These are phyloP conservation scores for Apodemia hepburni DNA, from an alignment of 2,888 invertebrate genomes.

Conservation along the genomic window DNA sequence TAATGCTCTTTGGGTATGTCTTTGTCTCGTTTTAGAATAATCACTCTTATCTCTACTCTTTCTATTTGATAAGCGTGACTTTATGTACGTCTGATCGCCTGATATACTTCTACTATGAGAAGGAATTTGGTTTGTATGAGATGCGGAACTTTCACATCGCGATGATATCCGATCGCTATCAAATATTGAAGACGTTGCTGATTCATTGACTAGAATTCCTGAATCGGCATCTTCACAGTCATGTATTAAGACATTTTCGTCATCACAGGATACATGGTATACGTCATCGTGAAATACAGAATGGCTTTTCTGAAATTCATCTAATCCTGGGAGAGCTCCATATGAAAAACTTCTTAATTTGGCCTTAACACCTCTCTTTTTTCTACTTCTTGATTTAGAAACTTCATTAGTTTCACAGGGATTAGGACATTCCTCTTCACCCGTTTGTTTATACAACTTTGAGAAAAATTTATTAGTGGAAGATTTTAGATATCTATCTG, in stretches of 20 bases:
- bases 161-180: constrained; percentile 77
- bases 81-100: constrained; percentile 67
- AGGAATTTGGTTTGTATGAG: constrained; percentile 58
- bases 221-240: constrained; percentile 87
- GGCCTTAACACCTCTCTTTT: constrained; percentile 68
- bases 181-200: constrained; percentile 83
- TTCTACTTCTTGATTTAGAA: constrained; percentile 59
- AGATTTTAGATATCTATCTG: constrained; percentile 85
- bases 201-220: constrained; percentile 87
- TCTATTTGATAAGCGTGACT: constrained; percentile 59
- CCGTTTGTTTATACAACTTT: constrained; percentile 81
- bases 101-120: constrained; percentile 73
- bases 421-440: constrained; percentile 51
- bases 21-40: constrained; percentile 51
- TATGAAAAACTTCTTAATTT: constrained; percentile 87
- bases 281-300: constrained; percentile 83
- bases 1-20: constrained; percentile 73
- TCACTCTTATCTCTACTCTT: constrained; percentile 63
- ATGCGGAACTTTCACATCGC: constrained; percentile 75
- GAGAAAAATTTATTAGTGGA: constrained; percentile 85
- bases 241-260: constrained; percentile 77
- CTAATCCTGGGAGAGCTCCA: constrained; percentile 86
- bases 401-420: constrained; percentile 49
- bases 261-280: constrained; percentile 69
- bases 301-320: constrained; percentile 83